Conservation (phyloP, 1,140 invertebrate species). For the Plodia interpunctella region DNA sequence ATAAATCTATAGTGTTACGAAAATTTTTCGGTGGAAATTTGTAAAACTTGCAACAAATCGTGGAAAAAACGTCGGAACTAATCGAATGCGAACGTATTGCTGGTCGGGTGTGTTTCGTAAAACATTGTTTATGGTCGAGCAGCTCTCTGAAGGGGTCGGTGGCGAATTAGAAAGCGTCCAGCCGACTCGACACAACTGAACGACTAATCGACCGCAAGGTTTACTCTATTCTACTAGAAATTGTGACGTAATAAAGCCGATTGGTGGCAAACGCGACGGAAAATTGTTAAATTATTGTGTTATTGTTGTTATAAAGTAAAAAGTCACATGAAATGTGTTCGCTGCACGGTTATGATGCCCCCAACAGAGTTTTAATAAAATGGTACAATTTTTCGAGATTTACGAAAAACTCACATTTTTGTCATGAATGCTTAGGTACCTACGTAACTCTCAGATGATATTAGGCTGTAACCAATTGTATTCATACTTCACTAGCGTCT, state of each 20-base stretch:
- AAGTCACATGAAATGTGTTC: neutral
- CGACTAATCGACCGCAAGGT: conserved; percentile 71
- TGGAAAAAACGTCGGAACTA: conserved; percentile 45
- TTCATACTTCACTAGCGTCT: too few relatives aligned
- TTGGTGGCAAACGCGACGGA: conserved; percentile 12
- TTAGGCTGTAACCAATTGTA: neutral
- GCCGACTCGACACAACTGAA: conserved; percentile 55
- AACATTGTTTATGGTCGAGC: conserved; percentile 71
- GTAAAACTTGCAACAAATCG: conserved; percentile 30
- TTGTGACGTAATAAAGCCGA: conserved; percentile 38
- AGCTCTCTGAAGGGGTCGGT: conserved; percentile 59
- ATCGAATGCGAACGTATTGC: conserved; percentile 43
- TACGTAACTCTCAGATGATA: neutral
- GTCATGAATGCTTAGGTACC: neutral
- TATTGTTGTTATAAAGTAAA: neutral
- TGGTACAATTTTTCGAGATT: neutral
- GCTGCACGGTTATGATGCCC: neutral
- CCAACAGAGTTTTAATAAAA: neutral
- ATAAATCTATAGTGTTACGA: conserved; percentile 17
- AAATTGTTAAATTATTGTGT: conserved; percentile 10
- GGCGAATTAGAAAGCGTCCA: conserved; percentile 73
- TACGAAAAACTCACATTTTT: neutral
- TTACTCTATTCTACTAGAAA: conserved; percentile 63
- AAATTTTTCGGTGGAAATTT: conserved; percentile 29
- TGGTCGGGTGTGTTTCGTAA: conserved; percentile 60